Evolutionary conservation across 2,888 invertebrate genomes (phyloP).

Genomic region (Amorpha juglandis): DNA sequence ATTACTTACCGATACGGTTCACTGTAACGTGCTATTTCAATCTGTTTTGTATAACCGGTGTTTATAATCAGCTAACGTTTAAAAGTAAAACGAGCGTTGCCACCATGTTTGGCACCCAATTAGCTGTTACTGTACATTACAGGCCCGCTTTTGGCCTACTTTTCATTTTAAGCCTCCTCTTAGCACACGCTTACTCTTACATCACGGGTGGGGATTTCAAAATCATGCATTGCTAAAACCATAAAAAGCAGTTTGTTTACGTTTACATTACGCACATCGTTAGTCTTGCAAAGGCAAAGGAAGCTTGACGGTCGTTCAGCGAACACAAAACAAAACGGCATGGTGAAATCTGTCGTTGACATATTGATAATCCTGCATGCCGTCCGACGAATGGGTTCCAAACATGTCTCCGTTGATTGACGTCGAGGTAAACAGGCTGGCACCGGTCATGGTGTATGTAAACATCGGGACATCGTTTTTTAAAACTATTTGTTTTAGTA

Average conservation of each 20-base stretch:
- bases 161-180: too few species aligned
- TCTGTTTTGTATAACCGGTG: not conserved
- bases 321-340: slow-evolving; percentile 32
- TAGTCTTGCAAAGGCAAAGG: not conserved
- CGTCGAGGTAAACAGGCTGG: slow-evolving; percentile 41
- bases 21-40: not conserved
- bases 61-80: not conserved
- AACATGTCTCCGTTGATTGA: slow-evolving; percentile 44
- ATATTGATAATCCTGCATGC: slow-evolving; percentile 37
- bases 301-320: not conserved
- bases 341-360: slow-evolving; percentile 32
- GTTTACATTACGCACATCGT: not conserved
- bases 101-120: not conserved
- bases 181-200: too few species aligned
- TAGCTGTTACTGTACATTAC: not conserved
- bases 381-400: slow-evolving; percentile 31
- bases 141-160: not conserved
- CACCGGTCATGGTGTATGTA: slow-evolving; percentile 24
- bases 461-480: slow-evolving; percentile 11
- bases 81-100: not conserved
- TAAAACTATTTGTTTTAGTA: not conserved
- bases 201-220: not conserved
- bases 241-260: not conserved
- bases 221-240: not conserved
- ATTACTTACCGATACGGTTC: not conserved